Conservation (phyloP, 2,113 vertebrate species). For the Pandion haliaetus region DNA sequence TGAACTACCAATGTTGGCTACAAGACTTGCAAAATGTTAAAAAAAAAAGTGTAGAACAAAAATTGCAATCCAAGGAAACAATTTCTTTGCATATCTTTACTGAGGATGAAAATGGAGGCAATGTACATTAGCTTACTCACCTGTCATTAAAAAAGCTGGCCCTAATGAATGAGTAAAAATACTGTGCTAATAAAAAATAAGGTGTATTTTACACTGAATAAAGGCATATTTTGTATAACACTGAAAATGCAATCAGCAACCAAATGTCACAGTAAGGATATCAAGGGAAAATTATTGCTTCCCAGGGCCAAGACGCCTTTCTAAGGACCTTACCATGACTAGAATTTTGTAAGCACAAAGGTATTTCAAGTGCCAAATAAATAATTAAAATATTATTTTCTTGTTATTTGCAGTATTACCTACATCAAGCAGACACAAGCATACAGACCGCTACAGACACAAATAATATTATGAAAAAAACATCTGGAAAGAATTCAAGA, state of each 20-base stretch:
- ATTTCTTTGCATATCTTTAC: background rate
- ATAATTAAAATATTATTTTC: background rate
- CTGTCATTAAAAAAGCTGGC: background rate
- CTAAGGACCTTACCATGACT: background rate
- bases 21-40: background rate
- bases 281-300: background rate
- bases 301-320: background rate
- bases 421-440: background rate
- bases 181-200: background rate
- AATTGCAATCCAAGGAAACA: background rate
- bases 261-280: background rate
- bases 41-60: background rate
- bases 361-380: background rate
- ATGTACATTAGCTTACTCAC: background rate
- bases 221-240: background rate
- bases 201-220: background rate
- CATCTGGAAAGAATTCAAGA: background rate
- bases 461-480: background rate
- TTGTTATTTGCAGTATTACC: background rate
- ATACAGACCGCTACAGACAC: background rate
- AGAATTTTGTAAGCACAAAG: background rate
- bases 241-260: background rate
- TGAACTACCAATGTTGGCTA: background rate
- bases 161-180: background rate
- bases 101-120: background rate